A percentile compares a stretch with the other conserved stretches of the same genome.
Conservation (phyloP, 2,888 invertebrate genomes). For the Esperia sulphurella region DNA sequence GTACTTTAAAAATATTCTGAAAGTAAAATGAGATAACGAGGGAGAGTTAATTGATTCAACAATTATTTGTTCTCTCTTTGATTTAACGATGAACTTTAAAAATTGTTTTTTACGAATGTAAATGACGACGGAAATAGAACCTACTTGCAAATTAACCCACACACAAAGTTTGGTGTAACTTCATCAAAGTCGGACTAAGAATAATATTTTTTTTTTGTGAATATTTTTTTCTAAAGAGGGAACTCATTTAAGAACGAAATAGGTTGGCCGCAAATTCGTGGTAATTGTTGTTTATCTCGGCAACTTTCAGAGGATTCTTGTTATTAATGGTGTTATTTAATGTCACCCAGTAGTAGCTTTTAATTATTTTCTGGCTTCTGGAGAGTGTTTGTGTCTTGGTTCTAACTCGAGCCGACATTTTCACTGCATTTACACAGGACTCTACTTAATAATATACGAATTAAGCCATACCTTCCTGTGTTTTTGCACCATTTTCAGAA, state of each 20-base stretch:
- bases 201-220: constrained; percentile 15
- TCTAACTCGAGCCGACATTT: constrained; percentile 47
- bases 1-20: neutral
- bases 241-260: constrained; percentile 32
- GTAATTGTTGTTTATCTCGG: constrained; percentile 68
- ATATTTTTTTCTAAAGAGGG: constrained; percentile 23
- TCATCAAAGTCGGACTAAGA: neutral
- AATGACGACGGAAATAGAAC: neutral
- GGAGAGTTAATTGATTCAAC: neutral
- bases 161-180: neutral
- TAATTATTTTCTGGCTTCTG: constrained; percentile 63
- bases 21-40: neutral
- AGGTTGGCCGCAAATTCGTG: constrained; percentile 42
- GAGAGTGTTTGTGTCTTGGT: constrained; percentile 44
- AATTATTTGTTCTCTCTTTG: neutral
- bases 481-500: too few relatives aligned
- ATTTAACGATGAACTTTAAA: neutral
- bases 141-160: neutral
- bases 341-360: constrained; percentile 59
- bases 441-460: too few relatives aligned
- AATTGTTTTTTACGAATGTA: neutral
- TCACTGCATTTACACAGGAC: constrained; percentile 21
- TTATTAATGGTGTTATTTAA: constrained; percentile 72
- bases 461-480: too few relatives aligned
- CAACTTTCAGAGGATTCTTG: constrained; percentile 58